phyloP scores from a whole-genome alignment of 2,797 vertebrate genomes.

The Picus viridis region DNA sequence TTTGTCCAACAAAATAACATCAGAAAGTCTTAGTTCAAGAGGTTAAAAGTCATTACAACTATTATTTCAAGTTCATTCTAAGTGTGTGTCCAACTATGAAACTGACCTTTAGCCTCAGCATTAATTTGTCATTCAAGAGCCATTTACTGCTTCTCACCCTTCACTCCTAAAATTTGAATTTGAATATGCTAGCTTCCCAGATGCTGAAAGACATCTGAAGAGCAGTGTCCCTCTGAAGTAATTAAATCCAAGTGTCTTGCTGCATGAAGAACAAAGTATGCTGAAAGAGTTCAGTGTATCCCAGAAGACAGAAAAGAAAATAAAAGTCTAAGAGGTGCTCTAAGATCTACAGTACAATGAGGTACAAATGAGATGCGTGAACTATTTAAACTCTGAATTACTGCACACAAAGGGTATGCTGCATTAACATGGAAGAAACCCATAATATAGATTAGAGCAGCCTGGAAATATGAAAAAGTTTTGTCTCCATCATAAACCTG shows the following conservation, averaged over 20 bases:
- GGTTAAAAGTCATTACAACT: conserved; percentile 12
- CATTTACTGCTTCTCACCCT: conserved; percentile 59
- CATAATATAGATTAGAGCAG: background rate
- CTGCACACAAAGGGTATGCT: background rate
- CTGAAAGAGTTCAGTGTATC: conserved; percentile 12
- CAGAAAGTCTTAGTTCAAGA: background rate
- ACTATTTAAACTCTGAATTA: conserved; percentile 1
- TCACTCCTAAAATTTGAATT: conserved; percentile 63
- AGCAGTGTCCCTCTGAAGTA: conserved; percentile 40
- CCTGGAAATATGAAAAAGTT: background rate
- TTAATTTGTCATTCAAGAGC: conserved; percentile 54
- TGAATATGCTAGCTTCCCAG: conserved; percentile 53
- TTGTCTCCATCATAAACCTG: background rate
- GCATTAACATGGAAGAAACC: background rate
- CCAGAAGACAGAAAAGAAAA: background rate
- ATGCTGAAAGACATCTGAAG: conserved; percentile 64
- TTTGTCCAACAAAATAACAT: background rate
- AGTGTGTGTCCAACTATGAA: background rate
- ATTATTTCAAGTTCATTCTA: conserved; percentile 17
- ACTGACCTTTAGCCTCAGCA: conserved; percentile 43
- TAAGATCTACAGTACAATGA: conserved; percentile 4
- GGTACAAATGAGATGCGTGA: conserved; percentile 8
- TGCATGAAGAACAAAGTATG: conserved; percentile 29
- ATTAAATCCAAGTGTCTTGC: conserved; percentile 47
- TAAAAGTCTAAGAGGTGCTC: background rate